Conservation (phyloP, 2,113 vertebrate species). For the Pachycephala philippinensis region DNA sequence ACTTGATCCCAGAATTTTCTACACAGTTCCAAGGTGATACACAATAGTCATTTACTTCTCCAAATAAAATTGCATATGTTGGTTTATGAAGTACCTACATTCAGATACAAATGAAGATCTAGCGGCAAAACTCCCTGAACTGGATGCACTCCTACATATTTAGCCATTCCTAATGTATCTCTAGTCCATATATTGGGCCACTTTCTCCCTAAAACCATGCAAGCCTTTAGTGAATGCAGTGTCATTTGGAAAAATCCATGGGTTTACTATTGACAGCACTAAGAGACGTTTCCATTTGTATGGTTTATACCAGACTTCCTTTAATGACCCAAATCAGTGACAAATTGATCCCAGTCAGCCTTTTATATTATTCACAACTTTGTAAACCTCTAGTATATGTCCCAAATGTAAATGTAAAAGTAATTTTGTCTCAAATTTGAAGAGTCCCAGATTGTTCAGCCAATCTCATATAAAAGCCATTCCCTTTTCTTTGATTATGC, state of each 20-base stretch:
- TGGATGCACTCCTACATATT: accelerated
- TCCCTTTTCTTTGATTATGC: background rate
- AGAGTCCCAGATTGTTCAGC: background rate
- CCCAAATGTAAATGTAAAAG: background rate
- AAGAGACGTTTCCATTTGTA: background rate
- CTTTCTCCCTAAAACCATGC: background rate
- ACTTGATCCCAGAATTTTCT: background rate
- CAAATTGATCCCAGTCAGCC: background rate
- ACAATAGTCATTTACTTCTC: background rate
- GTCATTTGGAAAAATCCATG: background rate
- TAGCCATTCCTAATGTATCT: background rate
- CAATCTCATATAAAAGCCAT: background rate
- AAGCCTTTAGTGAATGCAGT: background rate
- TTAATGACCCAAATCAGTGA: background rate
- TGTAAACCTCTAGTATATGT: background rate
- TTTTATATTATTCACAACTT: background rate
- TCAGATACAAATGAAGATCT: background rate
- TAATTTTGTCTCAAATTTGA: background rate
- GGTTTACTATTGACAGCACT: background rate
- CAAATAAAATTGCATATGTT: background rate
- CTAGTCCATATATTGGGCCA: background rate
- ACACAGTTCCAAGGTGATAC: background rate
- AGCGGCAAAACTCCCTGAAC: background rate
- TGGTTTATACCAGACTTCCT: background rate
- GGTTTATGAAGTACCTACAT: background rate